These are phyloP conservation scores for Clarias macrocephalus DNA, from an alignment of 2,113 vertebrate species.

Conservation along the genomic window DNA sequence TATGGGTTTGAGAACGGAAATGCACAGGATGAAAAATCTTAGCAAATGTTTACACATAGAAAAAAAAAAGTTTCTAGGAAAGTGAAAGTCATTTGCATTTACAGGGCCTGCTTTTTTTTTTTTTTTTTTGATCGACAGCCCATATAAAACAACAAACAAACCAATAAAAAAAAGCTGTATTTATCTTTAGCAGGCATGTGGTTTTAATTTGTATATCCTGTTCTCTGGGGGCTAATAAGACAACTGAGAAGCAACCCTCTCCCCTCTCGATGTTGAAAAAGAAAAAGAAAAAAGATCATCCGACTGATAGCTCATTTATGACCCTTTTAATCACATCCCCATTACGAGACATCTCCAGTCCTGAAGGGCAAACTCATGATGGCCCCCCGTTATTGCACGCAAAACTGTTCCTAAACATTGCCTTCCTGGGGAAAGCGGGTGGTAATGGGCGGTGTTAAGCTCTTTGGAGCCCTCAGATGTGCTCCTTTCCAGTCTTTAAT, in stretches of 20 bases:
- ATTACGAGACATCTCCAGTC: conserved; percentile 63
- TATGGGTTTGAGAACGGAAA: background rate
- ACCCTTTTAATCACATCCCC: conserved; percentile 62
- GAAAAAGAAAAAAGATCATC: conserved; percentile 53
- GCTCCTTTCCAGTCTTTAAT: conserved; percentile 69
- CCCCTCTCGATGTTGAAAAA: conserved; percentile 50
- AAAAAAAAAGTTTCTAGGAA: conserved; percentile 6
- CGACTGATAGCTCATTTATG: conserved; percentile 67
- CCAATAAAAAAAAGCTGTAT: conserved; percentile 57
- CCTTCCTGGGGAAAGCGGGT: conserved; percentile 38
- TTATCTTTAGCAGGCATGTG: conserved; percentile 66
- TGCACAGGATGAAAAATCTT: background rate
- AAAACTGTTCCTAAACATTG: conserved; percentile 47
- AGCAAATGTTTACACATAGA: conserved; percentile 6
- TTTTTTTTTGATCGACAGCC: conserved; percentile 58
- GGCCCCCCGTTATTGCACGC: conserved; percentile 47
- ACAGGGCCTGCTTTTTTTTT: conserved; percentile 38
- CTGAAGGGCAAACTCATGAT: conserved; percentile 55
- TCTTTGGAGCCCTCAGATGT: conserved; percentile 59
- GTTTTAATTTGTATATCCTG: conserved; percentile 62
- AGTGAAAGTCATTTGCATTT: conserved; percentile 33
- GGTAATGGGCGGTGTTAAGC: conserved; percentile 59
- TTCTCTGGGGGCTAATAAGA: conserved; percentile 66
- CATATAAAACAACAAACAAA: conserved; percentile 58
- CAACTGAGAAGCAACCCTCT: conserved; percentile 58